Percentiles rank a stretch among this genome's conserved stretches.
phyloP scores from a whole-genome alignment of 2,113 vertebrate genomes.

The Protomyctophum bolini region DNA sequence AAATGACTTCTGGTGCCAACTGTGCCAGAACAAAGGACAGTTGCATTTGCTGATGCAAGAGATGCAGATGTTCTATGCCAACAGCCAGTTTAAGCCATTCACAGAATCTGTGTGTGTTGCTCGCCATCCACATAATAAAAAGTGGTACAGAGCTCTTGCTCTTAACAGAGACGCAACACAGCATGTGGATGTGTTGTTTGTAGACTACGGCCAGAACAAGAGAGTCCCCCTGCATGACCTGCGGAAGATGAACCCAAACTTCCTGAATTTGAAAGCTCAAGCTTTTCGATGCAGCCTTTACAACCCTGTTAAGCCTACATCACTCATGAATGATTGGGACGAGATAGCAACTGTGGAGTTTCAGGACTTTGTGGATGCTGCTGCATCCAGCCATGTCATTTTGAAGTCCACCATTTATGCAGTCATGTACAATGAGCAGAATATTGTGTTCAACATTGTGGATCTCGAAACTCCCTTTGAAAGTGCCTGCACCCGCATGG shows the following conservation, averaged over 20 bases:
- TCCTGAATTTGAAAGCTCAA: conserved; percentile 84
- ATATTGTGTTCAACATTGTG: conserved; percentile 85
- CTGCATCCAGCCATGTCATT: conserved; percentile 61
- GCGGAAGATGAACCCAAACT: conserved; percentile 75
- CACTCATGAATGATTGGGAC: conserved; percentile 81
- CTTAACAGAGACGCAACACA: conserved; percentile 65
- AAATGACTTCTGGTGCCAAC: conserved; percentile 93
- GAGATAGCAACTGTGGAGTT: conserved; percentile 78
- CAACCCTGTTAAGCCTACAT: conserved; percentile 81
- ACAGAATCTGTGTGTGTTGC: conserved; percentile 82
- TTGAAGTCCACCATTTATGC: conserved; percentile 92
- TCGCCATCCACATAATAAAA: conserved; percentile 76
- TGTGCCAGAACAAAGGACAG: conserved; percentile 66
- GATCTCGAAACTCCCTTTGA: conserved; percentile 92
- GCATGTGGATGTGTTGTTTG: conserved; percentile 82
- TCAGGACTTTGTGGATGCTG: conserved; percentile 79
- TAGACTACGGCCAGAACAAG: conserved; percentile 89
- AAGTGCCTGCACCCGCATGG: conserved; percentile 83
- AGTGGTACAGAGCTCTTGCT: conserved; percentile 92
- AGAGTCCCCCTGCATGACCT: conserved; percentile 78
- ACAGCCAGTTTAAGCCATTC: conserved; percentile 65
- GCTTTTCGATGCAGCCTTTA: conserved; percentile 93
- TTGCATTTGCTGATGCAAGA: conserved; percentile 84
- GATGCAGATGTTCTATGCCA: conserved; percentile 85
- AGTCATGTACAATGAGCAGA: conserved; percentile 79